phyloP scores from a whole-genome alignment of 2,113 vertebrate genomes.

The Phoxinus phoxinus region DNA sequence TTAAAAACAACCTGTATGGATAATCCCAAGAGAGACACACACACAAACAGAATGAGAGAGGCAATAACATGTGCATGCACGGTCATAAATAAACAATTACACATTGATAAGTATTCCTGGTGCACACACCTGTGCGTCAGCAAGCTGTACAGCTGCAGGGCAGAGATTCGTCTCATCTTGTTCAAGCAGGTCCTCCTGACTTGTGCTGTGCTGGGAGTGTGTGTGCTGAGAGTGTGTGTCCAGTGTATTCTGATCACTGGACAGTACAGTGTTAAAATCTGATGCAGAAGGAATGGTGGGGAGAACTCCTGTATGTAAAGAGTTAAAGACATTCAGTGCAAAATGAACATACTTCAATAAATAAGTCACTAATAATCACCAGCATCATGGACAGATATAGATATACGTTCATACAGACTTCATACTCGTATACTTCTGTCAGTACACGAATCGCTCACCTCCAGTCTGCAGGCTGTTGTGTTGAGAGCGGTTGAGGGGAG shows the following conservation, averaged over 20 bases:
- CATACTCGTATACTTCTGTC: not conserved
- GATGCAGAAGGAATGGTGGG: constrained; percentile 96
- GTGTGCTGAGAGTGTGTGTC: constrained; percentile 94
- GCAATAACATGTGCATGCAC: not conserved
- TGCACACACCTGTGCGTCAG: constrained; percentile 88
- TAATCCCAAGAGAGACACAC: constrained; percentile 19
- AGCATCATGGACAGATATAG: not conserved
- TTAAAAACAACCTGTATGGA: constrained; percentile 91
- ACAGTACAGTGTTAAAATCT: constrained; percentile 94
- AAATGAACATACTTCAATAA: not conserved
- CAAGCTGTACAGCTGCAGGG: constrained; percentile 94
- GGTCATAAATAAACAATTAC: not conserved
- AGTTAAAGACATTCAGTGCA: constrained; percentile 40
- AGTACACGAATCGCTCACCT: constrained; percentile 35
- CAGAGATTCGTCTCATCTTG: constrained; percentile 92
- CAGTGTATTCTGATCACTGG: constrained; percentile 96
- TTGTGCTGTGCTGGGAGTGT: constrained; percentile 93
- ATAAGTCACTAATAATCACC: not conserved
- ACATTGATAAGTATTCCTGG: not conserved
- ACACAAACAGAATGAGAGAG: not conserved
- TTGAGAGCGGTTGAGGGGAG: constrained; percentile 83
- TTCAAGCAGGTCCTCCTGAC: constrained; percentile 92
- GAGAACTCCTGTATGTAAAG: constrained; percentile 81
- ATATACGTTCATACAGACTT: not conserved
- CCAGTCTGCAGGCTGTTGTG: constrained; percentile 94